Evolutionary conservation across 2,888 invertebrate genomes (phyloP), one percentile per base, ranked within the genome.

Genomic region (Drosophila atripex): DNA sequence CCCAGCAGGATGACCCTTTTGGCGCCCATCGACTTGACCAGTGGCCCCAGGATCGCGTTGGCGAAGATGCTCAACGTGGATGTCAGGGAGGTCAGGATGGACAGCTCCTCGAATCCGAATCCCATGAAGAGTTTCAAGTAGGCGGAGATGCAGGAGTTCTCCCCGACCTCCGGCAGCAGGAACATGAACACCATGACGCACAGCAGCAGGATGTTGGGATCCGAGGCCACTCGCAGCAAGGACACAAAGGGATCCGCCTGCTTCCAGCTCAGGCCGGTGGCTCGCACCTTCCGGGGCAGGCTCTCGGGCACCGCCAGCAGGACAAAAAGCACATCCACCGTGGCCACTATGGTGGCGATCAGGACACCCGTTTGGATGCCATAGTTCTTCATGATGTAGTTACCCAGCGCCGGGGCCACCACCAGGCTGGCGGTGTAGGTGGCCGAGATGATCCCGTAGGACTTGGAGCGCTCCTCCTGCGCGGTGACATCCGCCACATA

Each of bases 381-480:
- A 90, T 98, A 98, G 64, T 94, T 93, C 89, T 96, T 95, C 95
- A 96, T 96, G 46, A 96, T 93, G 89, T 96, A 96, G 66, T 96
- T 96, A 55, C 99, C 99, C 56, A 99, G 93, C 2, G 99, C 99
- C 8, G 99, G 99, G 70, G 98, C 98, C 78, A 99, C 99, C 47
- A 99, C 98, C 94, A 99, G 95, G 91, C 98, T 98, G 73, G 99
- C 99, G n/a, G 99, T 99, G 93, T 99, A 99, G 59, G 99, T 99
- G 25, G 99, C 99, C 25, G 98, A 98, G 11, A 98, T 98, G 90
- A 98, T 93, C 55, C 99, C 99, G 92, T 99, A 99, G 7, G 99
- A 98, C 73, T 96, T 94, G 82, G 97, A 97, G 65, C 99, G 94
- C 91, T 99, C 98, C 88, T 96, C 96, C 89, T 98, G 98, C 80